These are phyloP conservation scores for Motacilla tschutschensis DNA, from an alignment of 2,113 vertebrate genomes.

Conservation along the genomic window DNA sequence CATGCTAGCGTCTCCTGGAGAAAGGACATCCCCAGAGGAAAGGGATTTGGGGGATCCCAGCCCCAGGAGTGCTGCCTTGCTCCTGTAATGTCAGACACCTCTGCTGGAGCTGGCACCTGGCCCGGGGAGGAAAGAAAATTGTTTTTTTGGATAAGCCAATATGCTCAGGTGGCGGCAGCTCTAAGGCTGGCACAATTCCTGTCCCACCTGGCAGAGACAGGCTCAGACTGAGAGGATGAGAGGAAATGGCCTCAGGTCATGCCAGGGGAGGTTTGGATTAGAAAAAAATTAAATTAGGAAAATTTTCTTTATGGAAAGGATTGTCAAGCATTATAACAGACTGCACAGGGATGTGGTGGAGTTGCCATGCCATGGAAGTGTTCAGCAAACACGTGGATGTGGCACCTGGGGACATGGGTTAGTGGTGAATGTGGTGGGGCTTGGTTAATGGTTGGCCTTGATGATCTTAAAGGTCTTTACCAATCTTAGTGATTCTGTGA, in stretches of 20 bases:
- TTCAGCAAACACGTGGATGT: neutral
- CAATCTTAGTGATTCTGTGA: neutral
- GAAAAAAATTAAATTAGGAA: neutral
- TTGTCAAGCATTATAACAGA: neutral
- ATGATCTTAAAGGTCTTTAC: neutral
- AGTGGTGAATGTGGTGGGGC: fast-evolving
- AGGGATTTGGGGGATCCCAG: neutral
- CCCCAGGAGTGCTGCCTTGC: neutral
- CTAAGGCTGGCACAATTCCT: neutral
- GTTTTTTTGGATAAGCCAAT: neutral
- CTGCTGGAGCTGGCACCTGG: fast-evolving
- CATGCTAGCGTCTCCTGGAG: neutral
- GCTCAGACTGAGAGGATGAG: neutral
- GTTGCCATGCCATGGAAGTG: neutral
- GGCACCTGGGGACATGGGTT: neutral
- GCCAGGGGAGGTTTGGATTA: neutral
- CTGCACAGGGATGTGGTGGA: neutral
- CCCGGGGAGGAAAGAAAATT: neutral
- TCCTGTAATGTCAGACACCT: neutral
- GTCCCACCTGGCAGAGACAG: neutral
- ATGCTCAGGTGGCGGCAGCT: neutral
- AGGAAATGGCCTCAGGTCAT: neutral
- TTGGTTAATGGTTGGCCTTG: neutral
- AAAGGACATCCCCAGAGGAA: neutral
- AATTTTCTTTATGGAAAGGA: neutral